phyloP scores from a whole-genome alignment of 2,113 vertebrate species.

The Myotis yumanensis region DNA sequence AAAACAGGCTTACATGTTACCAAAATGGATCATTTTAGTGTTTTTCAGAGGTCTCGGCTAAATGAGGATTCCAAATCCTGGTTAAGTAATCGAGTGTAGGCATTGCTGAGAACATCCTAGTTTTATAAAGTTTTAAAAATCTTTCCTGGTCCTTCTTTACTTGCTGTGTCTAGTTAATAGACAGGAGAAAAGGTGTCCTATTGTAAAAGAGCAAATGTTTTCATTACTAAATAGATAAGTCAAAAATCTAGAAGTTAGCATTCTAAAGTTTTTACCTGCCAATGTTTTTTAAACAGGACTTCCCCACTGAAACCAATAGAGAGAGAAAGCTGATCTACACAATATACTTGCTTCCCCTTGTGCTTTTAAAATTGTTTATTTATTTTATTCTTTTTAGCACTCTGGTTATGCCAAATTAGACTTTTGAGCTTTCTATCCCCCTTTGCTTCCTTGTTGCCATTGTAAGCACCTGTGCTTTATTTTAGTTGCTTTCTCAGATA shows the following conservation, averaged over 20 bases:
- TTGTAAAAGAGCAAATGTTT: neutral
- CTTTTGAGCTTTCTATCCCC: neutral
- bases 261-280: neutral
- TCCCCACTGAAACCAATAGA: neutral
- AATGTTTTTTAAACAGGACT: neutral
- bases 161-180: neutral
- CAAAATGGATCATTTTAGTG: conserved; percentile 7
- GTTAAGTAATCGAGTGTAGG: conserved; percentile 20
- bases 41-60: conserved; percentile 26
- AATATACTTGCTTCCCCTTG: neutral
- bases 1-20: neutral
- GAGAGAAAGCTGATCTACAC: neutral
- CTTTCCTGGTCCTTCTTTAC: neutral
- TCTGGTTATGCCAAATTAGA: neutral
- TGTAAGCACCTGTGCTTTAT: neutral
- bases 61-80: neutral
- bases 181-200: neutral
- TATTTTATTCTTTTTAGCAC: neutral
- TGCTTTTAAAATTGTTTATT: conserved; percentile 21
- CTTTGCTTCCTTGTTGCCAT: neutral
- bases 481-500: neutral
- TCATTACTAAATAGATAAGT: neutral
- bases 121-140: neutral
- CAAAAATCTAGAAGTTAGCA: neutral
- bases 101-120: neutral